phyloP scores from a whole-genome alignment of 2,888 invertebrate species.

The Chelonus formosanus region DNA sequence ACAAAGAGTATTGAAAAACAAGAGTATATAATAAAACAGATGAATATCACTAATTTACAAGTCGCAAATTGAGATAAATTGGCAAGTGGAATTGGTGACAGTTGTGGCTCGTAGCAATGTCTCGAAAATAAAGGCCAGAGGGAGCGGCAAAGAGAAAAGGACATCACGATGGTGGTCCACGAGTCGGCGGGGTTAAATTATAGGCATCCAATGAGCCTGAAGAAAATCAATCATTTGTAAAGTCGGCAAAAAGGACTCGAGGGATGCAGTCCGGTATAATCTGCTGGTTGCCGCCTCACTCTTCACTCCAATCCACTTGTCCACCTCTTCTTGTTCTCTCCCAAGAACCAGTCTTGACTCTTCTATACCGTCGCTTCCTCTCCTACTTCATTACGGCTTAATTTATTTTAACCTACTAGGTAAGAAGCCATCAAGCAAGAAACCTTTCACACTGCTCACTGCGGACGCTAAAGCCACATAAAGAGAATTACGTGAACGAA shows the following conservation, averaged over 20 bases:
- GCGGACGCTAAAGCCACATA: slow-evolving; percentile 34
- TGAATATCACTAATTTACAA: slow-evolving; percentile 33
- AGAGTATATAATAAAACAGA: slow-evolving; percentile 22
- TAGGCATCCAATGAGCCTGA: slow-evolving; percentile 32
- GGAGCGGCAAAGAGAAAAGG: slow-evolving; percentile 12
- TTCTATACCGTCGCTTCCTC: slow-evolving; percentile 6
- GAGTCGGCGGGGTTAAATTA: slow-evolving; percentile 34
- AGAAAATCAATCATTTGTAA: slow-evolving; percentile 37
- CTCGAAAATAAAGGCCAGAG: slow-evolving; percentile 11
- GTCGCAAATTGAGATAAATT: slow-evolving; percentile 33
- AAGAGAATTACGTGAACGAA: slow-evolving; percentile 12
- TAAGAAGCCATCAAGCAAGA: slow-evolving; percentile 36
- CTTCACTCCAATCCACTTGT: slow-evolving; percentile 11
- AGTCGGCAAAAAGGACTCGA: slow-evolving; percentile 28
- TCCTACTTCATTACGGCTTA: slow-evolving; percentile 53
- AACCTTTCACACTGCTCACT: slow-evolving; percentile 25
- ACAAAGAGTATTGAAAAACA: slow-evolving; percentile 12
- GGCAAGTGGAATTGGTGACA: slow-evolving; percentile 24
- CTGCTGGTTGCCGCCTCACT: slow-evolving; percentile 28
- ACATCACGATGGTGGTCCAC: slow-evolving; percentile 34
- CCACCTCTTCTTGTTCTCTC: slow-evolving; percentile 14
- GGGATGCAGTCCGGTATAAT: slow-evolving; percentile 20
- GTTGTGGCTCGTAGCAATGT: slow-evolving; percentile 22
- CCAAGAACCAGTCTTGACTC: background rate
- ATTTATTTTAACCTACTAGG: slow-evolving; percentile 42